A percentile compares a stretch with the other conserved stretches of the same genome.
These are phyloP conservation scores for Coenonympha arcania DNA, from an alignment of 2,888 invertebrate genomes.

Conservation along the genomic window DNA sequence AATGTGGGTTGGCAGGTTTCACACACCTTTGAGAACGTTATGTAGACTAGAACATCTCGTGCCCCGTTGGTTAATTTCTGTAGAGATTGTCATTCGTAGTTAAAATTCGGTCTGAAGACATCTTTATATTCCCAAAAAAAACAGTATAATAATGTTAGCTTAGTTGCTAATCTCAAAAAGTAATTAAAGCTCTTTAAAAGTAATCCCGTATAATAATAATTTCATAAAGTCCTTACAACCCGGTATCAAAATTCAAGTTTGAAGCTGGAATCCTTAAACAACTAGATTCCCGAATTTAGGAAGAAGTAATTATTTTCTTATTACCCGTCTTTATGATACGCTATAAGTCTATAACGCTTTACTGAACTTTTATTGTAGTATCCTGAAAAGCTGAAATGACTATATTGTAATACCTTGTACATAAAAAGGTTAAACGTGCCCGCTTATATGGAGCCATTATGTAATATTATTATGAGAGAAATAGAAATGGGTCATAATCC, in stretches of 20 bases:
- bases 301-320: conserved; percentile 13
- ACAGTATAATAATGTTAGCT: too few species aligned
- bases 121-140: too few species aligned
- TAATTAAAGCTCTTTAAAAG: not conserved
- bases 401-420: too few species aligned
- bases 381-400: not conserved
- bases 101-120: too few species aligned
- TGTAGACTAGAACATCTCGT: too few species aligned
- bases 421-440: not conserved
- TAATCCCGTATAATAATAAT: not conserved
- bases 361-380: not conserved
- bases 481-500: not conserved
- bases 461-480: not conserved
- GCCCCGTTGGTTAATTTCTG: too few species aligned
- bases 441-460: not conserved
- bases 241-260: conserved; percentile 1
- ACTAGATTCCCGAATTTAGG: conserved; percentile 10
- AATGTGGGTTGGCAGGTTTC: too few species aligned
- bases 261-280: conserved; percentile 7
- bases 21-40: too few species aligned
- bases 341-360: not conserved
- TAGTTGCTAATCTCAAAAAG: too few species aligned
- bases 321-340: conserved; percentile 2
- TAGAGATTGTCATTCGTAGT: too few species aligned
- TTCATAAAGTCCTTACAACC: conserved; percentile 1